Evolutionary conservation across 2,113 vertebrate genomes (phyloP).

Genomic region (Balaeniceps rex): DNA sequence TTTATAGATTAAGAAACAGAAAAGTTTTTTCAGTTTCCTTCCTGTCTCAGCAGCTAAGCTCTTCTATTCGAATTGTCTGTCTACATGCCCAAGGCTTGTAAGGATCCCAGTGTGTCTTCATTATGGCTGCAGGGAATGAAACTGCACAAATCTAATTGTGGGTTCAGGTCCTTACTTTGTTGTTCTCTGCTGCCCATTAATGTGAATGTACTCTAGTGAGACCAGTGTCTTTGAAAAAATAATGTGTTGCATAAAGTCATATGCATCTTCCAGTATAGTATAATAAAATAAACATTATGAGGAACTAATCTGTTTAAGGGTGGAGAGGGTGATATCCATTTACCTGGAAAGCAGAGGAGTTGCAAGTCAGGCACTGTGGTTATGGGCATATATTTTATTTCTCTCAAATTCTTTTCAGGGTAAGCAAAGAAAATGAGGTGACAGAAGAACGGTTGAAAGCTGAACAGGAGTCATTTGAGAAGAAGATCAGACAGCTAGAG

Average conservation of each 20-base stretch:
- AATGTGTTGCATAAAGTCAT: background rate
- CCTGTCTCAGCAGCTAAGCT: background rate
- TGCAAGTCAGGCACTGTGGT: background rate
- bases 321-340: background rate
- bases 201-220: background rate
- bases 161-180: background rate
- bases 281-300: background rate
- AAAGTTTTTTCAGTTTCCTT: constrained; percentile 1
- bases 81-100: background rate
- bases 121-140: background rate
- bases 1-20: background rate
- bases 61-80: background rate
- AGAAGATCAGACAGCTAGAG: constrained; percentile 91
- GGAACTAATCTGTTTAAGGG: background rate
- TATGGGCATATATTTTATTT: background rate
- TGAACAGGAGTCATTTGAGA: constrained; percentile 90
- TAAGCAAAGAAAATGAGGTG: constrained; percentile 95
- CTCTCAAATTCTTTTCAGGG: constrained; percentile 72
- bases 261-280: background rate
- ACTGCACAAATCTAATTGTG: background rate
- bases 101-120: background rate
- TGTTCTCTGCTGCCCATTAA: background rate
- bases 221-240: background rate
- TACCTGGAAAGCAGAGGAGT: background rate
- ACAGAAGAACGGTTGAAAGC: constrained; percentile 87